Base-by-base conservation (phyloP, 2,888 invertebrate genomes). In the Thymelicus sylvestris region DNA sequence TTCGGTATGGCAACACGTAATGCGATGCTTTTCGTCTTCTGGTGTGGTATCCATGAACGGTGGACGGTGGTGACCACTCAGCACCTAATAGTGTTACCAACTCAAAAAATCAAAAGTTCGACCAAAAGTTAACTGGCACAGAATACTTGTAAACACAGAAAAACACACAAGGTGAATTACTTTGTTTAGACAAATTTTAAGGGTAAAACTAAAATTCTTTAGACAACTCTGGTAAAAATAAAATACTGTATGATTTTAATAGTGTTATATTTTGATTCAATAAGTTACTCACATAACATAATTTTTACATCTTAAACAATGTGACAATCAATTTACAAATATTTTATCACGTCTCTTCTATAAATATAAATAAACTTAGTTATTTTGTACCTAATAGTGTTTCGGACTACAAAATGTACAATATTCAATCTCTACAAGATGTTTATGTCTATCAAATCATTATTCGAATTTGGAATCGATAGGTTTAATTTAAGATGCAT, bases 181-280 rank as follows among this genome's bases (percentile, higher is more conserved):
- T 3, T 31, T 31, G 31, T 31, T 31, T 31, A n/a, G n/a, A n/a
- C 31, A 0, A 31, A 31, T 31, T 31, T 31, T 31, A 19, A 19
- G 19, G 8, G 44, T 44, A 7, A 8, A 44, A 10, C 44, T 44
- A 44, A 12, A 44, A 44, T 0, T 19, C 10, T 44, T 2, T 4
- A 4, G 8, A 44, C 12, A 44, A 41, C 12, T 44, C 8, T 3
- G 19, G 50, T 52, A 72, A 71, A 68, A 59, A 60, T 8, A 69
- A 38, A 24, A 57, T 10, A 41, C 62, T 31, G 57, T 6, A 62
- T 73, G 72, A 82, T 81, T 85, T 87, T 89, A 85, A 86, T 87
- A 76, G 84, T 91, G 88, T 91, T 92, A 92, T 92, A 93, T 92
- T 92, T 90, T 89, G 92, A 92, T 92, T 93, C 89, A 93, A 93